phyloP scores from a whole-genome alignment of 53 echinoderm and acorn worm species.

The Holothuria scabra region DNA sequence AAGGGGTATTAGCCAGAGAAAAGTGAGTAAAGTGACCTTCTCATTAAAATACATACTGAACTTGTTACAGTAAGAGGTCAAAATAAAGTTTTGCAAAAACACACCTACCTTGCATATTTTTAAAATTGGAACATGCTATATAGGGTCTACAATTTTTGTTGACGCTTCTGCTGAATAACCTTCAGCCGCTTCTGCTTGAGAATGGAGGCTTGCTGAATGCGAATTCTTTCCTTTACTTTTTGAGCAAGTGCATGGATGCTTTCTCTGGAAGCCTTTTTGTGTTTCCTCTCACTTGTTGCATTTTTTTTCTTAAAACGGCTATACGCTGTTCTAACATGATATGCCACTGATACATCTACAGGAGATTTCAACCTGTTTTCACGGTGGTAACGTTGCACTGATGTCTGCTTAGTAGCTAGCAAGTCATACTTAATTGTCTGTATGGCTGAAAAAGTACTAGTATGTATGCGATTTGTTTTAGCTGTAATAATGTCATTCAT shows the following conservation, averaged over 20 bases:
- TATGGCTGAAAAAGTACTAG: constrained; percentile 49
- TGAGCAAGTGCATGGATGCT: too few species aligned
- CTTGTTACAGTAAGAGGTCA: too few species aligned
- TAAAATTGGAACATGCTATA: too few species aligned
- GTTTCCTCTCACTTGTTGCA: not conserved
- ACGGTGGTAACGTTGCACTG: constrained; percentile 46
- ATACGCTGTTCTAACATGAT: constrained; percentile 25
- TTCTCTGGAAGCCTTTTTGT: not conserved
- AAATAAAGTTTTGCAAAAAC: too few species aligned
- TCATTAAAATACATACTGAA: too few species aligned
- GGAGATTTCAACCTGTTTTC: constrained; percentile 44
- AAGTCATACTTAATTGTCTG: constrained; percentile 49
- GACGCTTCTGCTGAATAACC: too few species aligned
- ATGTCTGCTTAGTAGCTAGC: constrained; percentile 38
- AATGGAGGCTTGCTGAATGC: too few species aligned
- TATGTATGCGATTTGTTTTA: constrained; percentile 52
- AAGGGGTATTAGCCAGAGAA: not conserved
- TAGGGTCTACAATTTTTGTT: too few species aligned
- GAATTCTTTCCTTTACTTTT: too few species aligned
- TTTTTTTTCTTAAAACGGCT: constrained; percentile 13
- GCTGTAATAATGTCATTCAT: constrained; percentile 43
- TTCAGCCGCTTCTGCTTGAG: too few species aligned
- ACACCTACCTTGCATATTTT: too few species aligned
- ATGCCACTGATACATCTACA: constrained; percentile 49
- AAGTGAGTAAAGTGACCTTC: too few species aligned